Percentiles rank a stretch among this genome's conserved stretches.
phyloP scores from a whole-genome alignment of 92 coral and sea anemone genomes.

The Muricea muricata region DNA sequence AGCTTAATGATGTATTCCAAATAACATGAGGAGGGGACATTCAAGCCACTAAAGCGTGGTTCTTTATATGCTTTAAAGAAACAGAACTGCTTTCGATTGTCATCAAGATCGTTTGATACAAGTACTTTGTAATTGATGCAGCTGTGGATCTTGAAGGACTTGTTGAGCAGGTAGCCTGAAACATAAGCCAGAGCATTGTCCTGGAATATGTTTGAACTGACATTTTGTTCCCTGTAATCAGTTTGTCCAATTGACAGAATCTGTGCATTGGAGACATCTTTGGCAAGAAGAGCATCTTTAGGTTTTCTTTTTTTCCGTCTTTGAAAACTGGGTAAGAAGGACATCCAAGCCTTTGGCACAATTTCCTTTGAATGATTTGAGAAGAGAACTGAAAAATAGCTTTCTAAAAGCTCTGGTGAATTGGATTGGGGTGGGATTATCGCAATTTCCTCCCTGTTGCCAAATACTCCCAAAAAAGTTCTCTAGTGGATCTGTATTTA shows the following conservation, averaged over 20 bases:
- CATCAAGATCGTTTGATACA: background rate
- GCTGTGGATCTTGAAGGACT: constrained; percentile 15
- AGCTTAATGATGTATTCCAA: background rate
- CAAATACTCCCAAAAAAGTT: constrained; percentile 31
- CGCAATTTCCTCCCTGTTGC: constrained; percentile 19
- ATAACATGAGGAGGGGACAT: background rate
- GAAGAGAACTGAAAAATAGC: constrained; percentile 28
- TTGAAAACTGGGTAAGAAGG: constrained; percentile 7
- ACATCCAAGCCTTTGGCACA: constrained; percentile 15
- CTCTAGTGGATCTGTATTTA: constrained; percentile 22
- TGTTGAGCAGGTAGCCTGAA: constrained; percentile 19
- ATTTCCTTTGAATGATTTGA: constrained; percentile 8
- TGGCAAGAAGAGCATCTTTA: background rate
- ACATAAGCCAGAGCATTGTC: constrained; percentile 15
- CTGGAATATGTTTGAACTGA: background rate
- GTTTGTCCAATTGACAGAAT: constrained; percentile 19
- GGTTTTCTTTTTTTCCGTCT: background rate
- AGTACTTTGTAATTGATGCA: background rate
- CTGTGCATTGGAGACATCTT: too few relatives aligned
- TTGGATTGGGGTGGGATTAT: constrained; percentile 22
- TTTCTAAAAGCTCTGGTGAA: constrained; percentile 31
- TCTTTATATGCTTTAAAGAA: constrained; percentile 10
- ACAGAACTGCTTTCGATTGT: background rate
- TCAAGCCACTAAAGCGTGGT: background rate
- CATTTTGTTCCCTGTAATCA: constrained; percentile 7